phyloP scores from a whole-genome alignment of 2,888 invertebrate species.

The Thalpophila matura region DNA sequence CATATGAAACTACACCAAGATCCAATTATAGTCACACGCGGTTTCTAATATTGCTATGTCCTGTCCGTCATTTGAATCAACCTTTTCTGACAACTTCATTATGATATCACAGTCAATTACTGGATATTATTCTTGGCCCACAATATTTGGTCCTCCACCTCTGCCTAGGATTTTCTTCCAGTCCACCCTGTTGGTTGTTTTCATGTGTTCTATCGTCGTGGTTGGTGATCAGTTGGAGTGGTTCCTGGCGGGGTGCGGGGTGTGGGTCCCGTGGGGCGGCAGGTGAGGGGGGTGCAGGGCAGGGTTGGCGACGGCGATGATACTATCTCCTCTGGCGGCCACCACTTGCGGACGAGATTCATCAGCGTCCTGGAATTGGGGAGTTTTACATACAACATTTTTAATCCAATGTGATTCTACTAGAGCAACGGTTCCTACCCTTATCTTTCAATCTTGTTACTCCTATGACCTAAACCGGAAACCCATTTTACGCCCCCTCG shows the following conservation, averaged over 20 bases:
- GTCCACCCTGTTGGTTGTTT: not conserved
- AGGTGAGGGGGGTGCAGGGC: constrained; percentile 92
- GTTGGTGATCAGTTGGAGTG: constrained; percentile 78
- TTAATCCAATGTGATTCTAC: not conserved
- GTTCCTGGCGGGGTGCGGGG: constrained; percentile 78
- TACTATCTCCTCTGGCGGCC: constrained; percentile 96
- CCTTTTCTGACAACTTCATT: not conserved
- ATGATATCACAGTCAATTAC: constrained; percentile 4
- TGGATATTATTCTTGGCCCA: not conserved
- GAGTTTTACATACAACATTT: not conserved
- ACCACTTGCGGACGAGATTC: constrained; percentile 93
- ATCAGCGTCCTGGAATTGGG: constrained; percentile 76
- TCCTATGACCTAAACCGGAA: no score
- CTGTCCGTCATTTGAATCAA: not conserved
- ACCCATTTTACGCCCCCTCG: no score
- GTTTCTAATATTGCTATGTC: not conserved
- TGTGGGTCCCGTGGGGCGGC: constrained; percentile 82
- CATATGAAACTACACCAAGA: no score
- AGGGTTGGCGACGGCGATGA: constrained; percentile 97
- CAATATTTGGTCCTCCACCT: no score
- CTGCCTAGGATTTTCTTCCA: not conserved
- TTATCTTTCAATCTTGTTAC: no score
- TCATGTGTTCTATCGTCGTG: not conserved
- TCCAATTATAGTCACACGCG: not conserved
- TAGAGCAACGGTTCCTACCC: no score